Percentiles rank a stretch among this genome's conserved stretches.
These are phyloP conservation scores for Stegana nigrithorax DNA, from an alignment of 2,888 invertebrate genomes.

Conservation along the genomic window DNA sequence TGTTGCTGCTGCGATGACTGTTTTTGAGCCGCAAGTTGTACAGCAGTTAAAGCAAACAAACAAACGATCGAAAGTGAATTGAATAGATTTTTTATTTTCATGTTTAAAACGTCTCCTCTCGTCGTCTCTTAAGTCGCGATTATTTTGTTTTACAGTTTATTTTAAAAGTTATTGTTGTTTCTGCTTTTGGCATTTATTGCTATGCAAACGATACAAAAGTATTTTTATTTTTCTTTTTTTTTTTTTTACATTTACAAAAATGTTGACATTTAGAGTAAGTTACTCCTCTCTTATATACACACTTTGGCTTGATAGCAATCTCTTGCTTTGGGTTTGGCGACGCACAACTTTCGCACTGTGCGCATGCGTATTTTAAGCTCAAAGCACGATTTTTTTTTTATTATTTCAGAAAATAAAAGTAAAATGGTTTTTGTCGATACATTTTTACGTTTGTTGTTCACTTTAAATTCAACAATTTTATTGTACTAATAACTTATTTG, in stretches of 20 bases:
- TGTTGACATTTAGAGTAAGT: too few relatives aligned
- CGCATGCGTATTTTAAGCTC: slow-evolving; percentile 40
- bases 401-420: too few relatives aligned
- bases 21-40: background rate
- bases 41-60: slow-evolving; percentile 20
- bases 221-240: slow-evolving; percentile 10
- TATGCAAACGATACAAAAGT: background rate
- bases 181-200: background rate
- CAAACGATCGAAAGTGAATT: slow-evolving; percentile 48
- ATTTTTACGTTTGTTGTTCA: too few relatives aligned
- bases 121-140: background rate
- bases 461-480: too few relatives aligned
- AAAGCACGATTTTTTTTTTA: too few relatives aligned
- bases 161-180: background rate
- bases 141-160: background rate
- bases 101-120: too few relatives aligned
- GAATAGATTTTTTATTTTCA: slow-evolving; percentile 45
- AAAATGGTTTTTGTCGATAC: too few relatives aligned
- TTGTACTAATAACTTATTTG: too few relatives aligned
- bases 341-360: slow-evolving; percentile 17
- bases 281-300: background rate
- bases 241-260: slow-evolving; percentile 1
- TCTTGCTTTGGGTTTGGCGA: background rate
- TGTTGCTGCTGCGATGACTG: background rate
- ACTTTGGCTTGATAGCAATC: background rate